These are phyloP conservation scores for Nemotelus pantherinus DNA, from an alignment of 2,888 invertebrate species.

Conservation along the genomic window DNA sequence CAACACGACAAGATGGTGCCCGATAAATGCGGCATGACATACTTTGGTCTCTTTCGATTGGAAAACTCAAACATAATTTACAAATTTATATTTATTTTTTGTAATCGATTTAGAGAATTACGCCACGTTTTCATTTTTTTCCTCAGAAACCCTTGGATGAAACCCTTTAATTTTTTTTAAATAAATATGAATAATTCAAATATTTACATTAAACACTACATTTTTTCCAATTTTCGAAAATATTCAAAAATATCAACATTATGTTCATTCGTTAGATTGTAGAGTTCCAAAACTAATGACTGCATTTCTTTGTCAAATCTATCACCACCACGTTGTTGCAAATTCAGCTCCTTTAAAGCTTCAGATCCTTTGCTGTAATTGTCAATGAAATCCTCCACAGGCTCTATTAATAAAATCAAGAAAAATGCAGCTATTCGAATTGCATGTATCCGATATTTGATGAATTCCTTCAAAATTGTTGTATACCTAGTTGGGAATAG, in stretches of 20 bases:
- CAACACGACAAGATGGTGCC: too few relatives aligned
- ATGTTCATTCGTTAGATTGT: slow-evolving; percentile 55
- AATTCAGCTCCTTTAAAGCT: slow-evolving; percentile 47
- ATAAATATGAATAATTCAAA: too few relatives aligned
- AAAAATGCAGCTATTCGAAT: slow-evolving; percentile 56
- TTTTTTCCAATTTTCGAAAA: slow-evolving; percentile 23
- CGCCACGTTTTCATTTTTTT: too few relatives aligned
- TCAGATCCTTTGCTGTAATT: slow-evolving; percentile 51
- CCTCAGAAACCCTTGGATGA: too few relatives aligned
- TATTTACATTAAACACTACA: not conserved
- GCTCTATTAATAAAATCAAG: slow-evolving; percentile 56
- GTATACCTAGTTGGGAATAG: slow-evolving; percentile 53
- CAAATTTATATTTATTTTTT: too few relatives aligned
- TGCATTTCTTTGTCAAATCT: slow-evolving; percentile 59
- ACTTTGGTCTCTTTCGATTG: too few relatives aligned
- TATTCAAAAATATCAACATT: slow-evolving; percentile 55
- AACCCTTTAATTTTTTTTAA: too few relatives aligned
- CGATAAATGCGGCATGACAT: too few relatives aligned
- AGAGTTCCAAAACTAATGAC: slow-evolving; percentile 58
- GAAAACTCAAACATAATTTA: too few relatives aligned
- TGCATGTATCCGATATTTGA: slow-evolving; percentile 57
- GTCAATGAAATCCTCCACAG: slow-evolving; percentile 52
- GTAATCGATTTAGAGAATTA: too few relatives aligned
- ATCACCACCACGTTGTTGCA: slow-evolving; percentile 57
- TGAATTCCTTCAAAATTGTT: slow-evolving; percentile 59